These are phyloP conservation scores for Scylla paramamosain DNA, from an alignment of 1,140 invertebrate genomes.

Conservation along the genomic window DNA sequence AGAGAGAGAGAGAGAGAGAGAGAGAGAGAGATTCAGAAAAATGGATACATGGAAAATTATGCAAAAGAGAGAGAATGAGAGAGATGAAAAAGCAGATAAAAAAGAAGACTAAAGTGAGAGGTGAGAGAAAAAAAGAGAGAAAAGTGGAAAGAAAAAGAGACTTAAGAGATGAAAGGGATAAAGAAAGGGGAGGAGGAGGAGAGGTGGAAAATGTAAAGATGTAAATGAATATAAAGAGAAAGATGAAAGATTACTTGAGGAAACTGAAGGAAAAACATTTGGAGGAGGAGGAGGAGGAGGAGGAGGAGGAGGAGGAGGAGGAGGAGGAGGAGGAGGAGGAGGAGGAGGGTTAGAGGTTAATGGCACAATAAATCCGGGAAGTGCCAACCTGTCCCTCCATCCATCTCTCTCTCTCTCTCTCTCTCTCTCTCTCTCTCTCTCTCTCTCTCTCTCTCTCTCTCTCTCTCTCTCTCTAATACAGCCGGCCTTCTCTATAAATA, in stretches of 20 bases:
- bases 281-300: slow-evolving; percentile 7
- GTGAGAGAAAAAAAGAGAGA: no score
- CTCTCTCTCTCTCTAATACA: background rate
- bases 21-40: no score
- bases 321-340: background rate
- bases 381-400: slow-evolving; percentile 1
- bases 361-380: background rate
- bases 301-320: background rate
- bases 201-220: background rate
- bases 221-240: background rate
- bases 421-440: slow-evolving; percentile 9
- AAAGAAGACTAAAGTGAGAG: no score
- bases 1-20: no score
- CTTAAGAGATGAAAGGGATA: no score
- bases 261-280: background rate
- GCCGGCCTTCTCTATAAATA: no score
- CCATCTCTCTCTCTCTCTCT: slow-evolving; percentile 2
- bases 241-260: background rate
- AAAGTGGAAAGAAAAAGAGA: no score
- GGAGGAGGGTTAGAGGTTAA: background rate
- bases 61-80: no score
- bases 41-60: no score
- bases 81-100: no score
- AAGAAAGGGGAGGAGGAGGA: background rate
- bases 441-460: slow-evolving; percentile 17